A percentile compares a stretch with the other conserved stretches of the same genome.
Conservation (phyloP, 1,140 invertebrate genomes). For the Ceratosolen fusciceps region DNA sequence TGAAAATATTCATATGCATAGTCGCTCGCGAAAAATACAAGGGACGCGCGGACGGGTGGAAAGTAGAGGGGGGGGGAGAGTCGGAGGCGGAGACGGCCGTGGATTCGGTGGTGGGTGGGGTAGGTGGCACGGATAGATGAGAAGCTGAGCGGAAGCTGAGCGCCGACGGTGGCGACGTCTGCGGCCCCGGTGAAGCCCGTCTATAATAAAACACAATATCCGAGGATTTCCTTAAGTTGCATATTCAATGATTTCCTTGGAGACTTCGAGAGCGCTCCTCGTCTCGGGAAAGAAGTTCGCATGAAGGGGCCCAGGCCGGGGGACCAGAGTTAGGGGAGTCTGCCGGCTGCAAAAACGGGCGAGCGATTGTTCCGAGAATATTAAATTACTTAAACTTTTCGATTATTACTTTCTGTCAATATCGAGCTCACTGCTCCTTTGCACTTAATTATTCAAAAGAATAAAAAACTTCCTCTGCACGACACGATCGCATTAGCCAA, state of each 20-base stretch:
- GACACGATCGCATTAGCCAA: too few species aligned
- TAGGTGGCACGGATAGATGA: too few species aligned
- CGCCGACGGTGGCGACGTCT: background rate
- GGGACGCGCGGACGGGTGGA: slow-evolving; percentile 35
- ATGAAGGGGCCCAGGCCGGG: slow-evolving; percentile 5
- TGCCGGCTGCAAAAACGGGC: background rate
- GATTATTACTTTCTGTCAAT: slow-evolving; percentile 23
- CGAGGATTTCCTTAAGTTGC: slow-evolving; percentile 74
- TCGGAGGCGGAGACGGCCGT: slow-evolving; percentile 9
- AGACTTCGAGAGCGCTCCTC: slow-evolving; percentile 64
- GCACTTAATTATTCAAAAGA: too few species aligned
- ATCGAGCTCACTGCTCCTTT: too few species aligned
- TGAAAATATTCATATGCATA: slow-evolving; percentile 69
- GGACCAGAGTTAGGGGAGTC: too few species aligned
- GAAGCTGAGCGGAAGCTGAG: slow-evolving; percentile 17
- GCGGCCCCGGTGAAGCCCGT: slow-evolving; percentile 53
- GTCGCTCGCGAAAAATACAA: slow-evolving; percentile 50
- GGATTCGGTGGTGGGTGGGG: too few species aligned
- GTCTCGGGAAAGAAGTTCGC: slow-evolving; percentile 15
- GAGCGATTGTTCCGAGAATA: slow-evolving; percentile 5
- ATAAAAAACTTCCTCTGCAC: too few species aligned
- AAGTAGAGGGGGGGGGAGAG: slow-evolving; percentile 1
- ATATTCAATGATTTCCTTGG: slow-evolving; percentile 81
- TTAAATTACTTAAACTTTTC: slow-evolving; percentile 36
- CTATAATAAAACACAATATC: slow-evolving; percentile 75